Evolutionary conservation across 2,888 invertebrate genomes (phyloP).

Genomic region (Conops quadrifasciatus): DNA sequence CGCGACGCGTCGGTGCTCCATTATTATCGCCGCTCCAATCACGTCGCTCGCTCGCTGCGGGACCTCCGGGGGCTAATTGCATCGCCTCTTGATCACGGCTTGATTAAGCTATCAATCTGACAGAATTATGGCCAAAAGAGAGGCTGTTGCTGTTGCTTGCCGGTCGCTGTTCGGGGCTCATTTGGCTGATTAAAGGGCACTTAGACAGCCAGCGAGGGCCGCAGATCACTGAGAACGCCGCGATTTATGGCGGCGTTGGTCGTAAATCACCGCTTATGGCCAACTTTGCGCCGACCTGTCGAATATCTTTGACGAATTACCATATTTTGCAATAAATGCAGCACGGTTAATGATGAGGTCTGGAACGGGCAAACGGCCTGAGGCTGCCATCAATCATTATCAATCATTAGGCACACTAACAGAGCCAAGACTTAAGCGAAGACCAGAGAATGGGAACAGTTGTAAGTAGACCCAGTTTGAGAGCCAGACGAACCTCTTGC

Average conservation of each 20-base stretch:
- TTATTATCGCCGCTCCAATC: slow-evolving; percentile 33
- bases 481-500: not conserved
- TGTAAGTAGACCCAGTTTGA: not conserved
- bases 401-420: slow-evolving; percentile 15
- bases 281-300: slow-evolving; percentile 19
- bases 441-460: not conserved
- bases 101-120: slow-evolving; percentile 60
- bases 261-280: slow-evolving; percentile 18
- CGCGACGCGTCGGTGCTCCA: slow-evolving; percentile 4
- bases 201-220: not conserved
- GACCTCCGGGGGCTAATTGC: slow-evolving; percentile 57
- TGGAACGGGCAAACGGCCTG: not conserved
- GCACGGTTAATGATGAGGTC: slow-evolving; percentile 15
- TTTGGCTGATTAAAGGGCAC: not conserved
- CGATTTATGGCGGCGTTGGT: slow-evolving; percentile 24
- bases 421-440: not conserved
- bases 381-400: not conserved
- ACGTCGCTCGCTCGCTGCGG: slow-evolving; percentile 39
- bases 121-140: slow-evolving; percentile 44
- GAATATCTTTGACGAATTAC: slow-evolving; percentile 31
- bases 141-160: slow-evolving; percentile 11
- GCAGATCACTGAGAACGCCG: not conserved
- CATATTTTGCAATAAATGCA: not conserved
- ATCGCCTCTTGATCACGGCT: slow-evolving; percentile 49
- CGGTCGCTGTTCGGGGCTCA: not conserved